phyloP scores from a whole-genome alignment of 2,113 vertebrate genomes.

The Oriolus oriolus region DNA sequence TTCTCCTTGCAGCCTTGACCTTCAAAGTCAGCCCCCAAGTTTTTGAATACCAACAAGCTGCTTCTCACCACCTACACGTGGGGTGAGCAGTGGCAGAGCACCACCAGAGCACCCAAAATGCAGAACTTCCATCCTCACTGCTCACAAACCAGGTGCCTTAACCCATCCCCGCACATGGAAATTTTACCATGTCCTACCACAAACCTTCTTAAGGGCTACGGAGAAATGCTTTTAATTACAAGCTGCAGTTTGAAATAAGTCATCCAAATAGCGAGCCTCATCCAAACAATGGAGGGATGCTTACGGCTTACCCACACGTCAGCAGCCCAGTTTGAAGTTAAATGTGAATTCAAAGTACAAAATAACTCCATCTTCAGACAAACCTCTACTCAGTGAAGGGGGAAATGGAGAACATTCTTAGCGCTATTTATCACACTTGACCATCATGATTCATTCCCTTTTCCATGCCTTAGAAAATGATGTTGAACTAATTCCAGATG shows the following conservation, averaged over 20 bases:
- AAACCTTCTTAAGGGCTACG: not conserved
- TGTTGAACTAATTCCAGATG: not conserved
- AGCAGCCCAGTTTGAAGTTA: not conserved
- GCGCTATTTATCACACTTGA: not conserved
- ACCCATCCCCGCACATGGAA: rapidly evolving
- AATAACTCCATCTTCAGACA: not conserved
- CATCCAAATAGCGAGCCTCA: not conserved
- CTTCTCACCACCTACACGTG: not conserved
- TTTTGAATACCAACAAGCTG: not conserved
- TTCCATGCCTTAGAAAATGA: not conserved
- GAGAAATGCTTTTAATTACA: slow-evolving; percentile 21
- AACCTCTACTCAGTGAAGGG: not conserved
- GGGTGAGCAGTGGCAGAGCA: not conserved
- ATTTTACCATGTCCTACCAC: not conserved
- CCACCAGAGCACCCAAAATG: not conserved
- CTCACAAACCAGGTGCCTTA: not conserved
- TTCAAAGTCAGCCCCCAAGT: not conserved
- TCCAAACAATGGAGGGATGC: not conserved
- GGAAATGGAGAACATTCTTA: not conserved
- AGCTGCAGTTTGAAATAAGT: not conserved
- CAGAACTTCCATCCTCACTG: not conserved
- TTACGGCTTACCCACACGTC: not conserved
- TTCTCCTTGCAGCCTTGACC: not conserved
- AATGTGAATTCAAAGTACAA: not conserved
- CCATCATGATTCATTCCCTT: not conserved